Evolutionary conservation across 2,113 vertebrate species (phyloP).

Genomic region (Lates calcarifer): DNA sequence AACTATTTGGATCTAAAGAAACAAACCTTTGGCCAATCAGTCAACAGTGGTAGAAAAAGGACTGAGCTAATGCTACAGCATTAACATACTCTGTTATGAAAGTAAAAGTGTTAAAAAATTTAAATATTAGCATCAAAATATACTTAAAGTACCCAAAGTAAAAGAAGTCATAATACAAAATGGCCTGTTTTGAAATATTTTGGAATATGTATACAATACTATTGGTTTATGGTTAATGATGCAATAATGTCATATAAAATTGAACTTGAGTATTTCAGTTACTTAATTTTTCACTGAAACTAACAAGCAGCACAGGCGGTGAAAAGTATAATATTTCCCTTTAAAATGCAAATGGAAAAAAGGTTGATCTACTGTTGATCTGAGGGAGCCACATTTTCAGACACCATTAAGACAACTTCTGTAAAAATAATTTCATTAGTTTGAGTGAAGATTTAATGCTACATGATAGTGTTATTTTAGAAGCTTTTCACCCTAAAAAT

Average conservation of each 20-base stretch:
- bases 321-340: background rate
- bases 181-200: background rate
- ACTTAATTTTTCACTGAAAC: background rate
- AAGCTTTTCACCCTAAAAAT: background rate
- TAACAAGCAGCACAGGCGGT: background rate
- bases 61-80: no score
- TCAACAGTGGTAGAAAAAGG: no score
- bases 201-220: background rate
- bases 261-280: background rate
- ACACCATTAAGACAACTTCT: background rate
- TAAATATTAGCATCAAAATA: no score
- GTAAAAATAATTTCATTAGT: slow-evolving; percentile 1
- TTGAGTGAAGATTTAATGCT: slow-evolving; percentile 1
- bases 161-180: background rate
- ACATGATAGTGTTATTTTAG: slow-evolving; percentile 2
- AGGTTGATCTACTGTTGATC: no score
- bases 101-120: no score
- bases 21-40: no score
- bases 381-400: no score
- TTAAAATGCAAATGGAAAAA: no score
- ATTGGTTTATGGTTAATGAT: background rate
- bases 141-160: background rate
- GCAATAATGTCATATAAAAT: background rate
- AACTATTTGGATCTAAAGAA: no score
- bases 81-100: no score